phyloP scores from a whole-genome alignment of 2,888 invertebrate genomes.

The Aspidiotus destructor region DNA sequence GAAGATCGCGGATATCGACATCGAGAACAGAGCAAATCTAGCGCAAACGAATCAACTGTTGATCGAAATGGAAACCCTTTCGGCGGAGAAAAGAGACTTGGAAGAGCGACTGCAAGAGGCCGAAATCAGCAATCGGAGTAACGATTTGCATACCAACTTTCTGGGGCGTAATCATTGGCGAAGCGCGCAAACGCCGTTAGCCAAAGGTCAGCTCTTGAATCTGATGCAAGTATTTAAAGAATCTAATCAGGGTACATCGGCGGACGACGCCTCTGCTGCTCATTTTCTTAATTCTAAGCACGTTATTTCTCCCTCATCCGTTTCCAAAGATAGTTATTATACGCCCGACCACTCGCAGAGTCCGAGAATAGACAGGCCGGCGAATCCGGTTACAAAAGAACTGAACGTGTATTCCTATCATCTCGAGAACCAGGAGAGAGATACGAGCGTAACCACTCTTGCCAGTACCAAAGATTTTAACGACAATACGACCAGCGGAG shows the following conservation, averaged over 20 bases:
- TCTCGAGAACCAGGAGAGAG: slow-evolving; percentile 8
- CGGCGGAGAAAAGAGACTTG: slow-evolving; percentile 50
- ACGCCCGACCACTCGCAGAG: not conserved
- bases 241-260: slow-evolving; percentile 24
- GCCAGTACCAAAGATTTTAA: not conserved
- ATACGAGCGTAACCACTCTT: slow-evolving; percentile 1
- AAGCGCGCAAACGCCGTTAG: slow-evolving; percentile 26
- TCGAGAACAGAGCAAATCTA: slow-evolving; percentile 58
- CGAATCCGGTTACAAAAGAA: slow-evolving; percentile 34
- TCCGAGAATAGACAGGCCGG: slow-evolving; percentile 30
- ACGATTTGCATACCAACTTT: slow-evolving; percentile 18
- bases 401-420: slow-evolving; percentile 25
- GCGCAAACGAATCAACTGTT: slow-evolving; percentile 57
- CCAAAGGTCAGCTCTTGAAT: slow-evolving; percentile 26
- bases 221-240: slow-evolving; percentile 23
- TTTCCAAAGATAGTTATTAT: slow-evolving; percentile 6
- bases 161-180: slow-evolving; percentile 16
- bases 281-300: not conserved
- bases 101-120: slow-evolving; percentile 49
- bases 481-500: not conserved
- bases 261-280: slow-evolving; percentile 1
- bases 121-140: slow-evolving; percentile 9
- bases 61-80: slow-evolving; percentile 52
- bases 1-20: slow-evolving; percentile 65
- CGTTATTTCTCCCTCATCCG: not conserved